Percentiles rank a stretch among this genome's conserved stretches.
Conservation (phyloP, 2,888 invertebrate species). For the Cinara cedri region DNA sequence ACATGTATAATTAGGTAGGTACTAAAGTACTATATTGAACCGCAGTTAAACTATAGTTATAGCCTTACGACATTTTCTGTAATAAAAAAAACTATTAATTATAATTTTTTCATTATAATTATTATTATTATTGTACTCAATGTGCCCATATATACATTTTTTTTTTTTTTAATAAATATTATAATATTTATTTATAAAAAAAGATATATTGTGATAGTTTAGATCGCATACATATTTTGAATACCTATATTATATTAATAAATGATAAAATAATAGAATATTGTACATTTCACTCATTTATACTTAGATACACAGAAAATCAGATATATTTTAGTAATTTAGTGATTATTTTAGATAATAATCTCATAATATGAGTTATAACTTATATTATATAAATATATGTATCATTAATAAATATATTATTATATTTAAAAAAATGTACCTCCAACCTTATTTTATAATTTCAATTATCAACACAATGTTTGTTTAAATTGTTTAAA, state of each 20-base stretch:
- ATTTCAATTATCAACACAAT: no score
- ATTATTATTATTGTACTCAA: conserved; percentile 14
- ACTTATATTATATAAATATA: no score
- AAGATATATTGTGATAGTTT: conserved; percentile 27
- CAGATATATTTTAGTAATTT: not conserved
- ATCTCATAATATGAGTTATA: no score
- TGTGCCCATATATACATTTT: conserved; percentile 1
- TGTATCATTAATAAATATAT: no score
- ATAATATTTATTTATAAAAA: not conserved
- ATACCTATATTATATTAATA: not conserved
- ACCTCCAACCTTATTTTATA: no score
- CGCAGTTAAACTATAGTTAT: no score
- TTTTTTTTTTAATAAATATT: not conserved
- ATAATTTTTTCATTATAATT: conserved; percentile 2
- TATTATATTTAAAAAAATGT: no score
- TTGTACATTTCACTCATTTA: conserved; percentile 11
- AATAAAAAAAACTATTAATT: conserved; percentile 17
- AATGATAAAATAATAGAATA: not conserved
- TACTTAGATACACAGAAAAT: not conserved
- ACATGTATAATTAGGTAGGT: no score
- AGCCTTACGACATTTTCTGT: not conserved
- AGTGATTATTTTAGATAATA: not conserved
- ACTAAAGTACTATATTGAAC: not conserved
- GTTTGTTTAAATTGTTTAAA: no score
- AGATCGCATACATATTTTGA: not conserved